Conservation (phyloP, 2,797 vertebrate genomes). For the Gambusia yucatana region DNA sequence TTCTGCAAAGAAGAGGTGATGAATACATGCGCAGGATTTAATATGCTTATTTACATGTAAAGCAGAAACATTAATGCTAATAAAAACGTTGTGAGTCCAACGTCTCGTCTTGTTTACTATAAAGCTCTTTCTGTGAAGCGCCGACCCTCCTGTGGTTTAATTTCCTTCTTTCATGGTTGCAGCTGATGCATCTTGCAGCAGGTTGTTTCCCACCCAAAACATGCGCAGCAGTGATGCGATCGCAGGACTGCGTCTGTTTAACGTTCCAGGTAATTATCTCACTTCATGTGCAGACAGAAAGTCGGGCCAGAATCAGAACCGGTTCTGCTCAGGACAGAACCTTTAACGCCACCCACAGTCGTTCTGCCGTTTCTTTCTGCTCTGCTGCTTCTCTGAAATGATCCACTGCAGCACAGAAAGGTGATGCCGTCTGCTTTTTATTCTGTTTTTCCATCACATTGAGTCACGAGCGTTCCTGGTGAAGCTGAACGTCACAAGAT, state of each 20-base stretch:
- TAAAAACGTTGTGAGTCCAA: neutral
- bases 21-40: neutral
- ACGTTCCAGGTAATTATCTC: neutral
- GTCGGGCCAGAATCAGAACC: neutral
- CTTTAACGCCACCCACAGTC: conserved; percentile 20
- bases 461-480: neutral
- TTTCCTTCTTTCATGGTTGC: neutral
- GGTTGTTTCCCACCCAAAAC: conserved; percentile 22
- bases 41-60: neutral
- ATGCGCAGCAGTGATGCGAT: neutral
- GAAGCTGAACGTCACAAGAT: neutral
- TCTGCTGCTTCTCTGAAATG: neutral
- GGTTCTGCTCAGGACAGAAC: neutral
- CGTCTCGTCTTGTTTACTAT: conserved; percentile 20
- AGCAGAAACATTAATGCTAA: neutral
- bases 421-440: neutral
- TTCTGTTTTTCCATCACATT: neutral
- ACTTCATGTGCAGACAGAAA: neutral
- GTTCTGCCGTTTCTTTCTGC: conserved; percentile 16
- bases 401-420: neutral
- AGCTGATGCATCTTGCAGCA: neutral
- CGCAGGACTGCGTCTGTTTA: neutral
- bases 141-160: conserved; percentile 7
- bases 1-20: neutral
- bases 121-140: conserved; percentile 30